Conservation (phyloP, 2,797 vertebrate species). For the Masticophis lateralis region DNA sequence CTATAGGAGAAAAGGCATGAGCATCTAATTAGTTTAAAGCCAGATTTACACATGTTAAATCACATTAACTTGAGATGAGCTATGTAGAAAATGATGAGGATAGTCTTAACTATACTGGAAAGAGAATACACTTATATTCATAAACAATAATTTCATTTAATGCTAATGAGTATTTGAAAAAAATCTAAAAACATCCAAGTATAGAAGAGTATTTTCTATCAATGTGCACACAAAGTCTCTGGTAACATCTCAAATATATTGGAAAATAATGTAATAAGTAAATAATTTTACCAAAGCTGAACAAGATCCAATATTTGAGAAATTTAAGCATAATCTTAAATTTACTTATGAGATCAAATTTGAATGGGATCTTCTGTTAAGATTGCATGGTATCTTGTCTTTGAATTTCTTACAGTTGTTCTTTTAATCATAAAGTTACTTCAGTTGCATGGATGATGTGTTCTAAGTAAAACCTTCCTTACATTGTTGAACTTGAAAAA, state of each 20-base stretch:
- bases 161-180: constrained; percentile 47
- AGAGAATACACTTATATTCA: constrained; percentile 59
- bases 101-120: constrained; percentile 52
- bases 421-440: constrained; percentile 59
- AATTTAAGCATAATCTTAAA: not conserved
- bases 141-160: constrained; percentile 53
- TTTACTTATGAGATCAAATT: not conserved
- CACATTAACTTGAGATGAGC: constrained; percentile 63
- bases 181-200: constrained; percentile 44
- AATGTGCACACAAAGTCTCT: constrained; percentile 35
- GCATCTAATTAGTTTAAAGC: constrained; percentile 57
- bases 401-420: constrained; percentile 56
- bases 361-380: not conserved
- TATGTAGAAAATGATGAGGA: constrained; percentile 39
- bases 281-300: constrained; percentile 27
- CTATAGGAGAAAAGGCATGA: constrained; percentile 56
- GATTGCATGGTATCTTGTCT: not conserved
- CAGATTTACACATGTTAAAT: constrained; percentile 52
- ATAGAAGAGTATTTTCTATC: constrained; percentile 53
- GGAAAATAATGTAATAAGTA: constrained; percentile 51
- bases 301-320: constrained; percentile 41
- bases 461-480: constrained; percentile 55
- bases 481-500: constrained; percentile 55
- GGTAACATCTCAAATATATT: constrained; percentile 34
- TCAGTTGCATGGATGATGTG: constrained; percentile 52